phyloP scores from a whole-genome alignment of 2,113 vertebrate species.

The Myotis davidii region DNA sequence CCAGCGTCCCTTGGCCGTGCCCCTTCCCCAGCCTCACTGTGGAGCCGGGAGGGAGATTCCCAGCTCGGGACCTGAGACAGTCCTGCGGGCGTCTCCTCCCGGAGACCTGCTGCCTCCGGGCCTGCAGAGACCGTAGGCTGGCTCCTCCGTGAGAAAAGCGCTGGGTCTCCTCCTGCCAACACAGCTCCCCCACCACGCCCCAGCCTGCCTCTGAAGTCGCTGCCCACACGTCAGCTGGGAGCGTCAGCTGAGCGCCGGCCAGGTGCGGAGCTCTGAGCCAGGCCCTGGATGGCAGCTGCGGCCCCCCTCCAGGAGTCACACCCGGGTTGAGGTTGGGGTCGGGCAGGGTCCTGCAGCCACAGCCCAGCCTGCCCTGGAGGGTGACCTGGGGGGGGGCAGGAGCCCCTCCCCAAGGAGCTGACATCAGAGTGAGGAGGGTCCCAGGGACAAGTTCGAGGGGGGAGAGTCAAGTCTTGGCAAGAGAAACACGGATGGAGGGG shows the following conservation, averaged over 20 bases:
- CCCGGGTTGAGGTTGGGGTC: neutral
- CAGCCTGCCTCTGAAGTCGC: neutral
- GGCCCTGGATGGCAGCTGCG: neutral
- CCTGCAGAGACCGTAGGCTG: neutral
- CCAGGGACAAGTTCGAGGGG: accelerated
- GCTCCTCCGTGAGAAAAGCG: accelerated
- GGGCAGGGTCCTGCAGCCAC: accelerated
- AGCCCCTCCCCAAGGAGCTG: accelerated
- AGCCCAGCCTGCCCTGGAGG: neutral
- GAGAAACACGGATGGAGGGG: neutral
- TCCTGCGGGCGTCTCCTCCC: accelerated
- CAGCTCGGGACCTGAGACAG: neutral
- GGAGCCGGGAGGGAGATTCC: neutral
- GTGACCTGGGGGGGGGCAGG: neutral
- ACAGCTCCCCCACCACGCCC: neutral
- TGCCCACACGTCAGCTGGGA: neutral
- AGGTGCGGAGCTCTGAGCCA: neutral
- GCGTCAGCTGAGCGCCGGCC: neutral
- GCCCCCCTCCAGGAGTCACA: no score
- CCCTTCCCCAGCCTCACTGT: accelerated
- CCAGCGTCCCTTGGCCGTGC: accelerated
- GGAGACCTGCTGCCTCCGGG: accelerated
- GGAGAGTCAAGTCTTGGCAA: neutral
- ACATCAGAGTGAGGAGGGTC: neutral
- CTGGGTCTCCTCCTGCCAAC: neutral